These are phyloP conservation scores for Oxyura jamaicensis DNA, from an alignment of 2,113 vertebrate genomes.

Conservation along the genomic window DNA sequence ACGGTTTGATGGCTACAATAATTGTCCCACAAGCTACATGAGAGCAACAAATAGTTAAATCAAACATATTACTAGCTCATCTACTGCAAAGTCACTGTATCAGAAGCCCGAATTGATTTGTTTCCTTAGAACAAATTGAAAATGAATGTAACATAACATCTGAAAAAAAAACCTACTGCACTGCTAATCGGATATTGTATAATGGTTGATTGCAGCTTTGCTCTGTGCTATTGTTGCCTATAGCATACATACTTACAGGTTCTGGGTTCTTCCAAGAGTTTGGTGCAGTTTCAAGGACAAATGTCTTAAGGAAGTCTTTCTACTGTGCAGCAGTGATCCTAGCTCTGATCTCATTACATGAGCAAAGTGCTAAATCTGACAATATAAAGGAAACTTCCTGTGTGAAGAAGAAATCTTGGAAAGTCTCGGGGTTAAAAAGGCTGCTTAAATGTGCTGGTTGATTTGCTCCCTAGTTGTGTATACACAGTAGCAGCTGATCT, in stretches of 20 bases:
- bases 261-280: slow-evolving; percentile 97
- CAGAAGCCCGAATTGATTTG: slow-evolving; percentile 84
- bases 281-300: slow-evolving; percentile 99
- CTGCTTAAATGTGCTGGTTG: slow-evolving; percentile 80
- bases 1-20: slow-evolving; percentile 50
- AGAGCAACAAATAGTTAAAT: slow-evolving; percentile 82
- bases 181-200: slow-evolving; percentile 75
- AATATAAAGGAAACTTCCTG: slow-evolving; percentile 79
- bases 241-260: slow-evolving; percentile 93
- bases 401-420: slow-evolving; percentile 81
- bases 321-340: slow-evolving; percentile 87
- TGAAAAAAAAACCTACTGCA: slow-evolving; percentile 52
- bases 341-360: slow-evolving; percentile 84
- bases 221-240: slow-evolving; percentile 75
- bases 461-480: slow-evolving; percentile 81
- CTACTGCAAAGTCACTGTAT: slow-evolving; percentile 86
- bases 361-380: slow-evolving; percentile 78
- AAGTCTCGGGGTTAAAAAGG: slow-evolving; percentile 82
- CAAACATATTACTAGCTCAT: slow-evolving; percentile 79
- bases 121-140: slow-evolving; percentile 79
- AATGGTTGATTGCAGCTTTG: slow-evolving; percentile 85
- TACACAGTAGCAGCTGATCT: slow-evolving; percentile 84
- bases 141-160: slow-evolving; percentile 80
- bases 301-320: slow-evolving; percentile 88
- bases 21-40: slow-evolving; percentile 60